Evolutionary conservation across 2,888 invertebrate genomes (phyloP), one percentile per base, ranked within the genome.

Genomic region (Glyphotaelius pellucidus): DNA sequence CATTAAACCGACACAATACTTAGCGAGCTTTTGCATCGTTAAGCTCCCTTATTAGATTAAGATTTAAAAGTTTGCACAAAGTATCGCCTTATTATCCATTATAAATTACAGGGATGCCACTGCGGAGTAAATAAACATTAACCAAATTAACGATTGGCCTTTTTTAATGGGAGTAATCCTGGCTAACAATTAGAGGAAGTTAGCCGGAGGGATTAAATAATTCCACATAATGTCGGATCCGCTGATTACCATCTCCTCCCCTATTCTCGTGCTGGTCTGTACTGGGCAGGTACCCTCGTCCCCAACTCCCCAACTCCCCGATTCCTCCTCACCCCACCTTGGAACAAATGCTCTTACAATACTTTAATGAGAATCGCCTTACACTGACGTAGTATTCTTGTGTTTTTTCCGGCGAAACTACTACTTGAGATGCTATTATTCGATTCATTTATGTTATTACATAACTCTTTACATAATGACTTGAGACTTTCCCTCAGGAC

Each of bases 161-260:
- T 89, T 80, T 80, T 89, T 89, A 89, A 89, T 89, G 88, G 79
- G 35, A 35, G 79, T 80, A 89, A 89, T 89, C 79, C 79, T 31
- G 88, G 88, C 25, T 89, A 89, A 79, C 79, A 89, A 89, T 89
- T 89, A 89, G 88, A 89, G 88, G 67, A 89, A 89, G 88, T 89
- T 89, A 89, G 80, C 88, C 88, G 12, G 19, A 35, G 88, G 88
- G 88, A 89, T 79, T 89, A 32, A 89, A 89, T 89, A 89, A 89
- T 89, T 89, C 35, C 67, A 79, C 32, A 47, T 87, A 87, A 87
- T 47, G 87, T 87, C 42, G 30, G 52, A 47, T 84, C 42, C 87
- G 52, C 87, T 52, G 87, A 87, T 87, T 87, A 87, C 87, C 87
- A 87, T 87, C 87, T 47, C 31, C 67, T 30, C 87, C 25, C 87